Evolutionary conservation across 64 coral and sea anemone species (phyloP).

Genomic region (Anthopleura sola): DNA sequence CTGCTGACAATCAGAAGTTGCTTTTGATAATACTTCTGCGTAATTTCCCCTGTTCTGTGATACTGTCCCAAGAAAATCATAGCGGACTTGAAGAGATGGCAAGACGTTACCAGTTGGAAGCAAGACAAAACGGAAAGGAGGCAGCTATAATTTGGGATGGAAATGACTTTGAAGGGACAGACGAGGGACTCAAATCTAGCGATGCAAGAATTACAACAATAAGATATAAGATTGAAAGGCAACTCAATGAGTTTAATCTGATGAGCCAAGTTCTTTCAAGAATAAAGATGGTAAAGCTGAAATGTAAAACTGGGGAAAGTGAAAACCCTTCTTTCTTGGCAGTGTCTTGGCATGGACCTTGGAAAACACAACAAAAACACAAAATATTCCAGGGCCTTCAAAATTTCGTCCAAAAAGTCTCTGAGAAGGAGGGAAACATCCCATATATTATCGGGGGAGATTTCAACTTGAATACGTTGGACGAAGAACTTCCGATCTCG

Average conservation of each 20-base stretch:
- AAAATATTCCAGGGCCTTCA: no score
- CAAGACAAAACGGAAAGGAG: not conserved
- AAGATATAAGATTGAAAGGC: not conserved
- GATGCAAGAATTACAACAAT: not conserved
- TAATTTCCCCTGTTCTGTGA: constrained; percentile 19
- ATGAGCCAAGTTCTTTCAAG: not conserved
- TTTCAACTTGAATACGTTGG: no score
- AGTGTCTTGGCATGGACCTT: no score
- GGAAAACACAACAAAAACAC: no score
- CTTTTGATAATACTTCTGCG: constrained; percentile 20
- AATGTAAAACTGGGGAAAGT: no score
- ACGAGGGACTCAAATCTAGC: not conserved
- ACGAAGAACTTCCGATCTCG: no score
- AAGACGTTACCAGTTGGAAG: not conserved
- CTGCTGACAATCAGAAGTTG: not conserved
- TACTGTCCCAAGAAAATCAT: constrained; percentile 15
- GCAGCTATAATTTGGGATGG: constrained; percentile 21
- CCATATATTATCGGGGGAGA: no score
- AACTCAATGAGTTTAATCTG: no score
- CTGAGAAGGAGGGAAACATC: no score
- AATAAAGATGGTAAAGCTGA: no score
- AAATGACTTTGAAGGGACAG: not conserved
- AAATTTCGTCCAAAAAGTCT: no score
- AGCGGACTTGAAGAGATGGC: not conserved
- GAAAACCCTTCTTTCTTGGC: no score